Base-by-base conservation (phyloP, 1,140 invertebrate genomes). In the Anagrus nilaparvatae region DNA sequence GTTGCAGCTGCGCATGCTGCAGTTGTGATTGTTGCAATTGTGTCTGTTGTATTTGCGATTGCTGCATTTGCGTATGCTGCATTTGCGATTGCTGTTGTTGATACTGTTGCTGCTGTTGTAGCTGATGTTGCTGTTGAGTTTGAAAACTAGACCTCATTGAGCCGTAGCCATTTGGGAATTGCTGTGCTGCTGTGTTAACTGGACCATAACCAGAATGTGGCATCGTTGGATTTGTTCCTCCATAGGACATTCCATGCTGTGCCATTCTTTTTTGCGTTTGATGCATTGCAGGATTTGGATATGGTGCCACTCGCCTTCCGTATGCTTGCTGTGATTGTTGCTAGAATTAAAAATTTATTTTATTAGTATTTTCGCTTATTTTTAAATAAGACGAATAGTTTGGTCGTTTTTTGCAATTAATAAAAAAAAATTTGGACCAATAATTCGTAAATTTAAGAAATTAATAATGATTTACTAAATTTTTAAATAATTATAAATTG, bases 231-330 rank as follows among this genome's bases (percentile, higher is more conserved):
- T 51, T 43, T 40, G 55, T 40, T 44, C 41, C 14, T 39, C 47
- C 19, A 53, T 59, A 58, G 18, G 59, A 47, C 6, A 51, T 39
- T 27, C 67, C 63, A 40, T 63, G 60, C 28, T 41, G 44, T 7
- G 21, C 33, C 44, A 46, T 42, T 10, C 83, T 73, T 56, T 89
- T 86, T 54, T 87, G 84, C 21, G 76, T 73, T 76, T 86, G 84
- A 54, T 88, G 80, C 78, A 87, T 83, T 18, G 78, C 76, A 6
- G 84, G 81, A 36, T 75, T 77, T 3, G 85, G 84, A 65, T 88
- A 90, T 0, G 86, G 85, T 16, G 82, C 71, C 62, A 86, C 71
- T 53, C 86, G 70, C 49, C 83, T 74, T 28, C 72, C 71, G 35
- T 64, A 64, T 14, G 50, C 57, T 44, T 55, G 55, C 31, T 63